These are phyloP conservation scores for Xiphophorus hellerii DNA, from an alignment of 2,113 vertebrate genomes.

Conservation along the genomic window DNA sequence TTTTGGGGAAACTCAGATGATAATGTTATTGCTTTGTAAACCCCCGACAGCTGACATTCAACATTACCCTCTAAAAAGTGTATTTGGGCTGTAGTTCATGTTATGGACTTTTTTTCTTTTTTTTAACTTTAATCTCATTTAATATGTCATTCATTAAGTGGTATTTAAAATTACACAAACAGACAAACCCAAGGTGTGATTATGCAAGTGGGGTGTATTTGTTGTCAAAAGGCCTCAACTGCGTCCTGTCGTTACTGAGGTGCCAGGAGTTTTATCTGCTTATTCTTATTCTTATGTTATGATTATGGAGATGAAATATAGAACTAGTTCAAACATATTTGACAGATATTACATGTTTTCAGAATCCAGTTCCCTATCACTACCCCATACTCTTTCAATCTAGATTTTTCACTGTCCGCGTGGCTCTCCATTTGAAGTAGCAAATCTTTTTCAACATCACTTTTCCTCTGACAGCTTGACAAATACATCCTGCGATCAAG, in stretches of 20 bases:
- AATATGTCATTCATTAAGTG: no score
- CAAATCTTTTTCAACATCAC: neutral
- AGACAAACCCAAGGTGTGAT: no score
- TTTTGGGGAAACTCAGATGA: no score
- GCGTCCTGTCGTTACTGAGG: neutral
- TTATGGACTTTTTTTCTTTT: no score
- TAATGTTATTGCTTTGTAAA: no score
- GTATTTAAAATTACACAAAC: no score
- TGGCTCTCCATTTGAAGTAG: neutral
- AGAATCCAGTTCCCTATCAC: neutral
- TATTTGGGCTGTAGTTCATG: no score
- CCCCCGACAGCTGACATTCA: no score
- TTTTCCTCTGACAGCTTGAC: neutral
- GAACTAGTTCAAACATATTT: neutral
- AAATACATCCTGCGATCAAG: neutral
- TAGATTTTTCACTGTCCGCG: neutral
- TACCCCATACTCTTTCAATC: neutral
- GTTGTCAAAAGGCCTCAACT: neutral
- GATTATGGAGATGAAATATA: neutral
- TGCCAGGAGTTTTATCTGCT: neutral
- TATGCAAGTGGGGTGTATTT: no score
- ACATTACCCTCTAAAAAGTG: no score
- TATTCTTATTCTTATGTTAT: neutral
- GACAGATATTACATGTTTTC: neutral
- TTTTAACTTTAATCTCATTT: no score